A percentile compares a stretch with the other conserved stretches of the same genome.
Conservation (phyloP, 2,797 vertebrate species). For the Circus cinereus region DNA sequence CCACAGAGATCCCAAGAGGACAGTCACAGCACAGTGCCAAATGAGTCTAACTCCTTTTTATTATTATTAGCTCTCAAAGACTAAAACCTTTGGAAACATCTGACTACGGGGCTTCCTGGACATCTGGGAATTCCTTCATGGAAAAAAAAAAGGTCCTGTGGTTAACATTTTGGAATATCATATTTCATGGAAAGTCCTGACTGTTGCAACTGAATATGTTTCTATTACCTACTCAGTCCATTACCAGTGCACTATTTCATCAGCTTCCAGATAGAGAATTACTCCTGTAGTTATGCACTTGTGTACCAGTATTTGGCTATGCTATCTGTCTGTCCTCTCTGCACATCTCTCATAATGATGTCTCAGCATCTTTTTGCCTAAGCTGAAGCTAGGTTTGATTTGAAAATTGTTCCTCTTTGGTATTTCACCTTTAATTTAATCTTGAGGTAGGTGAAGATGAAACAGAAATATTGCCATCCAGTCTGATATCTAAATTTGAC, state of each 20-base stretch:
- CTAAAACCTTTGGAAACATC: neutral
- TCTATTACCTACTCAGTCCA: neutral
- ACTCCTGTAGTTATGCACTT: neutral
- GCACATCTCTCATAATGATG: neutral
- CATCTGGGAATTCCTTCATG: neutral
- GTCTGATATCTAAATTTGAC: neutral
- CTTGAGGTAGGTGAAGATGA: neutral
- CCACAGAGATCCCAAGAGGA: neutral
- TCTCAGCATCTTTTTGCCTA: neutral
- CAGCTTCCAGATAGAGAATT: neutral
- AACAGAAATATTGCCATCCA: neutral
- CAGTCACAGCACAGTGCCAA: neutral
- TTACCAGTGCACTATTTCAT: neutral
- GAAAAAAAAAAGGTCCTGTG: neutral
- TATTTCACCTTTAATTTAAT: neutral
- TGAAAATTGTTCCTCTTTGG: neutral
- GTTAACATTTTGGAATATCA: neutral
- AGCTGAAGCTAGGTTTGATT: neutral
- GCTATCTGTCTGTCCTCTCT: neutral
- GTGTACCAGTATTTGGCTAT: neutral
- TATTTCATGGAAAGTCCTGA: neutral
- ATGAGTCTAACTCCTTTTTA: neutral
- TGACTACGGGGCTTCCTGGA: neutral
- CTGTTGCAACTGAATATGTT: neutral
- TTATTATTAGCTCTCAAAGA: neutral